Evolutionary conservation across 2,888 invertebrate genomes (phyloP), one percentile per base, ranked within the genome.

Genomic region (Eilema sororculum): DNA sequence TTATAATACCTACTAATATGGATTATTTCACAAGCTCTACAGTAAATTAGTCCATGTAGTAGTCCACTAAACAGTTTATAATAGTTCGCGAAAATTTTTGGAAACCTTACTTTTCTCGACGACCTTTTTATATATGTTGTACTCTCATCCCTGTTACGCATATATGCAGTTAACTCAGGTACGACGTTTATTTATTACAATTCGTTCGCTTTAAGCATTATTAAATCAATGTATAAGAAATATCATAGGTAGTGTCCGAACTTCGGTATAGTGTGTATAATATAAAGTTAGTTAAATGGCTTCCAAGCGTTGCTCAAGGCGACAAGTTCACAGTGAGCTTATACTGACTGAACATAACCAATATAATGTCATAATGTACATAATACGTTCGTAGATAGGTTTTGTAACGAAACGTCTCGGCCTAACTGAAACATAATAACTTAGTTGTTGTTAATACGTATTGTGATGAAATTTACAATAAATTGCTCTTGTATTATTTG

Each of bases 251-350:
- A 73, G 76, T 74, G 56, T 72, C 64, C 69, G 77, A 74, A 77
- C 78, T 78, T 78, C 61, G 22, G 67, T 69, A 62, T 78, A 80
- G 61, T 73, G 30, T 75, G 33, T 76, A 69, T 74, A 46, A 37
- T 46, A 66, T 72, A 75, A 68, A 78, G 25, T 64, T 67, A 64
- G 33, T 65, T 57, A 62, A 78, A 86, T 84, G 88, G 90, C 91
- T 93, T 92, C 91, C 91, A 91, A 74, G 83, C 78, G 83, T 84
- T 88, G 90, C 90, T 90, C 87, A 58, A 69, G 64, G 78, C 74
- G 74, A 72, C 68, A 74, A 73, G 76, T 77, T 78, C 61, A 75
- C 63, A 73, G 75, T 73, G 83, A 84, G 80, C 81, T 83, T 85
- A 73, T 69, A 76, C 73, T 84, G 82, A 81, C 82, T 84, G 83